Evolutionary conservation across 2,888 invertebrate genomes (phyloP), one percentile per base, ranked within the genome.

Genomic region (Euzophera pinguis): DNA sequence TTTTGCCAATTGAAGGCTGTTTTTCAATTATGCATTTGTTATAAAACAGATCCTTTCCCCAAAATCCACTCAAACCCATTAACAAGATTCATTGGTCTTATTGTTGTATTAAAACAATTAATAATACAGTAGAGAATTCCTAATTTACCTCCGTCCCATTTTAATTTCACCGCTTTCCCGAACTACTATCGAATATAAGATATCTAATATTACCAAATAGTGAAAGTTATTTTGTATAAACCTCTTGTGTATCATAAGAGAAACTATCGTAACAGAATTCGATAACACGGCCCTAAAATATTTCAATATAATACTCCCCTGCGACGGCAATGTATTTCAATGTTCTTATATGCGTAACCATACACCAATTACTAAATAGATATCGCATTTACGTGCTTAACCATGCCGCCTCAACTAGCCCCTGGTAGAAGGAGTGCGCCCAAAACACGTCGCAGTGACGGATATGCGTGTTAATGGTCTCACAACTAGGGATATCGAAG

Each of bases 281-380:
- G 43, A 43, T 43, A 43, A 27, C 43, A 29, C 5, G 5, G 29
- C 12, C 43, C 27, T 43, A 27, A 43, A 43, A 43, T 43, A 43
- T 43, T 43, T 43, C 43, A 43, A 43, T 43, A 43, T 43, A 7
- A 27, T 22, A 41, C 41, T 43, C 43, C 43, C 43, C 13, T 29
- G 43, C 29, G 43, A 43, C 43, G 43, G 29, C 12, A 13, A 29
- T 29, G 29, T 43, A 29, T 43, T 43, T n/a, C 29, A 29, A 27
- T 43, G 27, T 43, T 29, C 29, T 27, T 43, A 29, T 9, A 29
- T 12, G 13, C 6, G 29, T 22, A 1, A 29, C 27, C 43, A 29
- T 43, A 8, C 13, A 43, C 2, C 7, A 13, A 29, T 6, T 29
- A 43, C 12, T 1, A 8, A 29, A 43, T 29, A 43, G 43, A 43